Base-by-base conservation (phyloP, 2,797 vertebrate species). In the Lemur catta region DNA sequence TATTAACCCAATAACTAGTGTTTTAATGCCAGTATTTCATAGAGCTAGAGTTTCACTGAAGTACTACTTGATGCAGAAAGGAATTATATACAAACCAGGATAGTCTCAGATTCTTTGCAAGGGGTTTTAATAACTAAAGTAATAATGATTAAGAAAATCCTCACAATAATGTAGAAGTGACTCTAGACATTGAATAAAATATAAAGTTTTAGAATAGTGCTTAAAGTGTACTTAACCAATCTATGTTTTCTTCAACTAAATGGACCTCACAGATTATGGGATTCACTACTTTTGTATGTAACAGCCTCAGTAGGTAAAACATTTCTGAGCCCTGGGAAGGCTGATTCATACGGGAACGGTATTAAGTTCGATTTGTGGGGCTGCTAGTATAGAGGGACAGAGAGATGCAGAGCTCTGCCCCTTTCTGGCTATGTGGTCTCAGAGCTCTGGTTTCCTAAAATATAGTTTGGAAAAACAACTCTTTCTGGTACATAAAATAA, bases 11-110 rank as follows among this genome's bases (percentile, higher is more conserved):
- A 33, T 57, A 67, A 78, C 43, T 20, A 92, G 28, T 52, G 72
- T 7, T 92, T n/a, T 38, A 93, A 89, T 20, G 63, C 11, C 92
- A 97, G 69, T 71, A 41, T 93, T 96, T 97, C 86, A 95, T 86
- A 85, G 17, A 81, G 13, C 10, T 78, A 22, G 48, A 59, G 52
- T 84, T 93, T 79, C 15, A n/a, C 11, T 90, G 26, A 96, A 69
- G 22, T 7, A 12, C 26, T 84, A 48, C 24, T 46, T 92, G 69
- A 46, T 15, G 0, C 20, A 95, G n/a, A 82, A 63, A 74, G 28
- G 9, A 85, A 91, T 48, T 26, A 22, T 41, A 96, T 78, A 41
- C 18, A 48, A 63, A 69, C 0, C 28, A 55, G 52, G n/a, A 79
- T 7, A 81, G 41, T 57, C 26, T 84, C 46, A 69, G 84, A 57